Evolutionary conservation across 2,888 invertebrate species (phyloP).

Genomic region (Pilophorus perplexus): DNA sequence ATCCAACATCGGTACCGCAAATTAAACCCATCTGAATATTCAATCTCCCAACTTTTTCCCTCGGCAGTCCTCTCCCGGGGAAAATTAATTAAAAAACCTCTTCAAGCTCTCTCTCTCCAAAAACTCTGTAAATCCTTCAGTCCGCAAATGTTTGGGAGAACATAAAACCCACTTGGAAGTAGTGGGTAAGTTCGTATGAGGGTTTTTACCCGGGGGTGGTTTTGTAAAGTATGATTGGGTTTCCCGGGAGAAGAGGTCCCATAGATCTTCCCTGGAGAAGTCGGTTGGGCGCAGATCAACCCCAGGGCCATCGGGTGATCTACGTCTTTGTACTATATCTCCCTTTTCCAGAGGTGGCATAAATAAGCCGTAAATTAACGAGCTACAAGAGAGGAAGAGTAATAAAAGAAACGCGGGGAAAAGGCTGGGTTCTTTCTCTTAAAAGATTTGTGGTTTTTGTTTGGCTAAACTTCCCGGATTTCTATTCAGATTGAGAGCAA

Average conservation of each 20-base stretch:
- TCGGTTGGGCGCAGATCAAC: slow-evolving; percentile 20
- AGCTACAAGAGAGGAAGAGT: slow-evolving; percentile 43
- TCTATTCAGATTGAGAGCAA: slow-evolving; percentile 41
- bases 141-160: too few relatives aligned
- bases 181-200: too few relatives aligned
- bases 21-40: too few relatives aligned
- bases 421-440: not conserved
- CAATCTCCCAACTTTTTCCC: too few relatives aligned
- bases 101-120: too few relatives aligned
- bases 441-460: slow-evolving; percentile 44
- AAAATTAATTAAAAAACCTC: too few relatives aligned
- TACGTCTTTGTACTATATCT: slow-evolving; percentile 44
- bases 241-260: slow-evolving; percentile 17
- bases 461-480: slow-evolving; percentile 35
- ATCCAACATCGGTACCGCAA: too few relatives aligned
- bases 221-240: slow-evolving; percentile 34
- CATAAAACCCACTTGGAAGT: too few relatives aligned
- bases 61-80: too few relatives aligned
- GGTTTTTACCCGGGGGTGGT: too few relatives aligned
- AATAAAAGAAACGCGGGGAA: slow-evolving; percentile 45
- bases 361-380: slow-evolving; percentile 48
- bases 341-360: slow-evolving; percentile 47
- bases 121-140: too few relatives aligned
- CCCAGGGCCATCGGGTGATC: slow-evolving; percentile 36
- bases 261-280: slow-evolving; percentile 24